Conservation (phyloP, 2,888 invertebrate species). For the Cephus spinipes region DNA sequence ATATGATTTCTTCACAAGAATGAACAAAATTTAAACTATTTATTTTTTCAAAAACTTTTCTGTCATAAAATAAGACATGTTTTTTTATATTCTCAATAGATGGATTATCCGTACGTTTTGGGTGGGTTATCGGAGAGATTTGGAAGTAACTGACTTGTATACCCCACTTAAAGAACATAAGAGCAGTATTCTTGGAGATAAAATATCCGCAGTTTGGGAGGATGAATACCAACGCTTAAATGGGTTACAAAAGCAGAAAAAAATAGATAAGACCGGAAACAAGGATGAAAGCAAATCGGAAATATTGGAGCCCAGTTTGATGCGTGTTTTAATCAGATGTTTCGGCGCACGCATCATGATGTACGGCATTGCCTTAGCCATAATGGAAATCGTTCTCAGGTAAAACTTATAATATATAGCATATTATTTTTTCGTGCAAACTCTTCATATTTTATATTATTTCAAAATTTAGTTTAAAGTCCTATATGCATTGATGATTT, state of each 20-base stretch:
- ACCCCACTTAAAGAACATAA: constrained; percentile 77
- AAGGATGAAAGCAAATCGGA: constrained; percentile 21
- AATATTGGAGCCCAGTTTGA: constrained; percentile 71
- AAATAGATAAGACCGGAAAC: constrained; percentile 10
- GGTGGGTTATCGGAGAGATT: constrained; percentile 75
- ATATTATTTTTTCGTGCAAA: not conserved
- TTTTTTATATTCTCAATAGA: constrained; percentile 64
- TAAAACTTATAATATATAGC: constrained; percentile 46
- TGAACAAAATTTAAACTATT: not conserved
- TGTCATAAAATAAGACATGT: constrained; percentile 7
- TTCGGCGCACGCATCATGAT: constrained; percentile 73
- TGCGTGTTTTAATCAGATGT: constrained; percentile 71
- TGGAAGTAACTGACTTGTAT: constrained; percentile 76
- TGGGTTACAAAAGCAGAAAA: constrained; percentile 11
- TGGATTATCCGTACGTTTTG: constrained; percentile 79
- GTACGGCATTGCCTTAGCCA: constrained; percentile 74
- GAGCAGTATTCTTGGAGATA: constrained; percentile 75
- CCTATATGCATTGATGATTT: not conserved
- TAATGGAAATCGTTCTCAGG: constrained; percentile 74
- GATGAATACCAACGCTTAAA: constrained; percentile 64
- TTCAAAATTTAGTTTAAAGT: not conserved
- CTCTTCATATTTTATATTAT: not conserved
- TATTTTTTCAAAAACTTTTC: not conserved
- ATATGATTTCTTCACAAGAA: not conserved
- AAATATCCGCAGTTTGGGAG: constrained; percentile 74